Evolutionary conservation across 2,113 vertebrate genomes (phyloP), one percentile per base, ranked within the genome.

Genomic region (Ameiurus melas): DNA sequence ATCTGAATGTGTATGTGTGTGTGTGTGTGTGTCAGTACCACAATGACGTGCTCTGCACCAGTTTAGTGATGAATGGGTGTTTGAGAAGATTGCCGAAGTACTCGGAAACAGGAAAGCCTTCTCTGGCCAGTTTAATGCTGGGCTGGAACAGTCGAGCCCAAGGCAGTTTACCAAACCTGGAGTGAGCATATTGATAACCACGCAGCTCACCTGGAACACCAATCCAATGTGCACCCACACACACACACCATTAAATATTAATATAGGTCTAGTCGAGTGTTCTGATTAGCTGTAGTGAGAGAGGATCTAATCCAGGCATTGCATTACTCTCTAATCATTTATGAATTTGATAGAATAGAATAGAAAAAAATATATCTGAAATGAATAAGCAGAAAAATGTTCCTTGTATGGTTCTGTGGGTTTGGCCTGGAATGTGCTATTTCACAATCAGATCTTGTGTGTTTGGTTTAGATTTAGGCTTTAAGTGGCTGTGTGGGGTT

Each of bases 191-290:
- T 1, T 96, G 89, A 0, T 98, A 98, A 27, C 96, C 97, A 0
- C 93, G 94, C 36, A 98, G 94, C 92, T 98, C 97, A 20, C 97
- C 97, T 0, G 97, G 97, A 25, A 98, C 94, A 0, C 95, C 97
- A 0, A 97, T 96, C 97, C 97, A 98, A n/a, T n/a, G n/a, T n/a
- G 5, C 39, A 43, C 39, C 2, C 39, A 43, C 39, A 79, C 77
- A 79, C 77, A 79, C 78, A 81, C 51, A 80, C 6, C 9, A 57
- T 25, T 36, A 83, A 17, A n/a, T 58, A 36, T 58, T 36, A 39
- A 33, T 4, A 80, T 4, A 55, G 51, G 25, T n/a, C 13, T 12
- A n/a, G 43, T 2, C 16, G 10, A 36, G 4, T n/a, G 6, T 58
- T 36, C 79, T 36, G 17, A 20, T 13, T 25, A 20, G 2, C 19